Percentiles rank a stretch among this genome's conserved stretches.
phyloP scores from a whole-genome alignment of 2,113 vertebrate species.

The Regulus satrapa region DNA sequence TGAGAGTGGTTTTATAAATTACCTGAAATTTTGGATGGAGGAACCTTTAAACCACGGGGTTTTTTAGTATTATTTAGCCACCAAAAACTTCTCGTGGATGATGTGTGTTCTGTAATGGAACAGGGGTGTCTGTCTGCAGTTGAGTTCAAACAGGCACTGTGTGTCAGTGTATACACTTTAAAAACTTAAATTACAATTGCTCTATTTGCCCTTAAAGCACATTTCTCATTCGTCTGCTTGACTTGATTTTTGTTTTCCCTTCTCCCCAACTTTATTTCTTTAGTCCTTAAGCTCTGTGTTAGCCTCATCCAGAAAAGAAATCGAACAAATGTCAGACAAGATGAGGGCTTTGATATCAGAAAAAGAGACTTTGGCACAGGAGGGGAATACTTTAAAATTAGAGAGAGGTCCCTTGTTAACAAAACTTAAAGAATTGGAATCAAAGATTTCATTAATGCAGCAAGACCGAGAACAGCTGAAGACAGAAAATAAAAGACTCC shows the following conservation, averaged over 20 bases:
- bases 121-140: background rate
- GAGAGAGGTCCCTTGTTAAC: conserved; percentile 78
- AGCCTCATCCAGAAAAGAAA: conserved; percentile 87
- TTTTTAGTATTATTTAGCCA: background rate
- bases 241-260: conserved; percentile 77
- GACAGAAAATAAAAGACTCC: conserved; percentile 65
- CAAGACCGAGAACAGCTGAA: conserved; percentile 72
- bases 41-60: background rate
- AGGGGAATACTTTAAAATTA: conserved; percentile 75
- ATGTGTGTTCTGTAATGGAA: background rate
- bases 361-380: conserved; percentile 80
- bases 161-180: conserved; percentile 23
- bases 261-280: conserved; percentile 77
- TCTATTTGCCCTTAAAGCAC: conserved; percentile 44
- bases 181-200: background rate
- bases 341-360: conserved; percentile 84
- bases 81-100: background rate
- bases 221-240: conserved; percentile 75
- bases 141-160: background rate
- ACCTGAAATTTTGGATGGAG: background rate
- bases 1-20: background rate
- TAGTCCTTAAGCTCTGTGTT: conserved; percentile 92
- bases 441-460: conserved; percentile 70
- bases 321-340: conserved; percentile 86
- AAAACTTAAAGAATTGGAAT: conserved; percentile 75